Evolutionary conservation across 2,113 vertebrate species (phyloP), one percentile per base, ranked within the genome.

Genomic region (Ornithorhynchus anatinus): DNA sequence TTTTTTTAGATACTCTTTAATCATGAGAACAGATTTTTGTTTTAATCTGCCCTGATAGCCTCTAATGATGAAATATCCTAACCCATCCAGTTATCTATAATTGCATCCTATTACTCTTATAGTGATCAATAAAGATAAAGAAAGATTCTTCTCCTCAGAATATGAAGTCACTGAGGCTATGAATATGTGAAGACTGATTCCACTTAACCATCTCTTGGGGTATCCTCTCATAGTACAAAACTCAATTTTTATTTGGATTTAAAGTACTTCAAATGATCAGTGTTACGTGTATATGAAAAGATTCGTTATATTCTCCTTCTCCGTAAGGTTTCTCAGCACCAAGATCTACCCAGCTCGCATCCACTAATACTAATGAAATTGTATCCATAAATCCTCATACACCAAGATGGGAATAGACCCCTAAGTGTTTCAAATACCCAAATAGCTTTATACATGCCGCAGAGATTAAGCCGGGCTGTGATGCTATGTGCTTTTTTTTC

Each of bases 231-330:
- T 79, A 87, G 84, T 69, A 78, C 29, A 76, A 89, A 91, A 84
- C 69, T 87, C 75, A 78, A 84, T 88, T 90, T 90, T 83, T 88
- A 86, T 87, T 91, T 87, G 75, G 76, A 88, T 89, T 90, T 90
- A 62, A 88, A 84, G 86, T 84, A 74, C 77, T 84, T 90, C 76
- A 76, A 87, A 81, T 90, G 84, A 87, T 76, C 62, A 72, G 83
- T 86, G 76, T 14, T 68, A 72, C 45, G 73, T 79, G 82, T 74
- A 86, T 85, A 90, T 82, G 86, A 79, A 87, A 81, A 85, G 74
- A 80, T 65, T 83, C 66, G 75, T 81, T 79, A 84, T 83, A 69
- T 76, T 81, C 64, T 83, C 61, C 54, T 75, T 61, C 58, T 82
- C 81, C 86, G 56, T 48, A 72, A 53, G 1, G 6, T 16, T 54